phyloP scores from a whole-genome alignment of 1,140 invertebrate genomes.

The Achroia grisella region DNA sequence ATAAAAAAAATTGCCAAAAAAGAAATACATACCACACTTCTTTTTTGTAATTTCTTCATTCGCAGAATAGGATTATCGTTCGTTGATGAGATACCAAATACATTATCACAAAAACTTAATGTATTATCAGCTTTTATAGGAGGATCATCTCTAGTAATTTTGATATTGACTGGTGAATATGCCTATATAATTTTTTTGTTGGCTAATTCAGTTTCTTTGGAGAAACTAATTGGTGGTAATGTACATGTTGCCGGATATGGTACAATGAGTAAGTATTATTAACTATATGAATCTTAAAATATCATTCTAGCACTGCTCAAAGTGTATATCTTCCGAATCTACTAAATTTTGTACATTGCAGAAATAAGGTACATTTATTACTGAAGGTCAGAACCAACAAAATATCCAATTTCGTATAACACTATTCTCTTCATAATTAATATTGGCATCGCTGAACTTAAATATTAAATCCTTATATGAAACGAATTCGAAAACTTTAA shows the following conservation, averaged over 20 bases:
- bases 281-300: too few species aligned
- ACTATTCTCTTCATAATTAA: too few species aligned
- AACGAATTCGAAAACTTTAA: too few species aligned
- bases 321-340: too few species aligned
- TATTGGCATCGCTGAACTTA: too few species aligned
- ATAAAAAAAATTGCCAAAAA: conserved; percentile 16
- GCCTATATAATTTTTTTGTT: conserved; percentile 31
- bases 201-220: conserved; percentile 29
- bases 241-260: conserved; percentile 52
- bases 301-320: too few species aligned
- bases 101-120: conserved; percentile 16
- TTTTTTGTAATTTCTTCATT: conserved; percentile 40
- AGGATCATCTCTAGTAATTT: conserved; percentile 25
- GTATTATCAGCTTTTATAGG: conserved; percentile 20
- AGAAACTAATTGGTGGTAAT: conserved; percentile 38
- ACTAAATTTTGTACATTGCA: too few species aligned
- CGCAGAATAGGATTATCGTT: conserved; percentile 43
- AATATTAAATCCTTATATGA: too few species aligned
- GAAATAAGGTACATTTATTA: too few species aligned
- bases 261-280: conserved; percentile 41
- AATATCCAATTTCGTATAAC: too few species aligned
- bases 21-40: conserved; percentile 42
- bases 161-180: conserved; percentile 36
- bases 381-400: too few species aligned
- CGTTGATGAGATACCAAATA: conserved; percentile 25